Evolutionary conservation across 1,140 invertebrate genomes (phyloP), one percentile per base, ranked within the genome.

Genomic region (Drosophila kepulauana): DNA sequence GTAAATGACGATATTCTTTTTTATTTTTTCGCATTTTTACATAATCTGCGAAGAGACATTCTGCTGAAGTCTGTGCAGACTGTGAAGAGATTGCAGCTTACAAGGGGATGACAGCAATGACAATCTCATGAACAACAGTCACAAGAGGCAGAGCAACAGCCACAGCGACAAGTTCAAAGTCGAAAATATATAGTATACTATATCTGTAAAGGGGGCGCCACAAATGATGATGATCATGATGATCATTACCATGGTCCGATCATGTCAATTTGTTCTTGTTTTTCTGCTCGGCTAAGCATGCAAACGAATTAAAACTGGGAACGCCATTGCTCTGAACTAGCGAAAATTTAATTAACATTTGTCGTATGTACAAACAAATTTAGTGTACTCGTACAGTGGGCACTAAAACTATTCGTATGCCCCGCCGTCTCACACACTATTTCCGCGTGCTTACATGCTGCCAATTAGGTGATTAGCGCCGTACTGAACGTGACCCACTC

Each of bases 211-310:
- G 58, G 66, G 63, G 70, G 70, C 81, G 73, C 67, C 67, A 71
- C 59, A 63, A 75, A 75, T 79, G 59, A 66, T 54, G 49, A 74
- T 79, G 48, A 20, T 66, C 16, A 41, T 56, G 28, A 63, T 72
- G 49, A 73, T 72, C 57, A 76, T 77, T 48, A 78, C 51, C 58
- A 48, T 72, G 67, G 2, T 25, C 63, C 51, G 82, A 87, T 82
- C 82, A 89, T 85, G 81, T 71, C 68, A 72, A 89, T 85, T 71
- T 69, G 57, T 71, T 71, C 16, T 85, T 85, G 75, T 73, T 81
- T 89, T 88, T 88, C 85, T 77, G 84, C 84, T 89, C 68, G 63
- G 66, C 85, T 70, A 81, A 88, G 84, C 84, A 88, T 88, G 84
- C 84, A 84, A 88, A 88, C 81, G 68, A 89, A 85, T 88, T 88